Base-by-base conservation (phyloP, 2,888 invertebrate genomes). In the Agrotis ipsilon region DNA sequence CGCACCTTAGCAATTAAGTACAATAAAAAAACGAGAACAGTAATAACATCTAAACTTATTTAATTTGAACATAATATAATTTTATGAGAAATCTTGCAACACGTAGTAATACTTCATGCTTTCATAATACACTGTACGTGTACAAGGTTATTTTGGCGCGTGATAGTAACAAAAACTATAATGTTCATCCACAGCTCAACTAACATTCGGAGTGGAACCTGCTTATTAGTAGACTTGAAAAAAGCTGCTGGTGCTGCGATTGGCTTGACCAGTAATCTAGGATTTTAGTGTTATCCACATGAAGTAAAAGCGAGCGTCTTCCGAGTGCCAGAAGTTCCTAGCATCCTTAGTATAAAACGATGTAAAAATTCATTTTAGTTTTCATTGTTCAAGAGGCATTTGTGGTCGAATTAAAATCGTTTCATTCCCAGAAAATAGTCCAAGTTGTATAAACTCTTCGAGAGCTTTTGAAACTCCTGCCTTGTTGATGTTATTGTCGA, bases 31-130 rank as follows among this genome's bases (percentile, higher is more conserved):
- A 39, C 18, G 11, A 24, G 1, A 11, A 27, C 13, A 1, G 18
- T 13, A 54, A 16, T 57, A 16, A 51, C 4, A 45, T 16, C 45
- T n/a, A 55, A 63, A 43, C 57, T 24, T 63, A 63, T 55, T 55
- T 63, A 55, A 63, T 64, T 60, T 64, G 62, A 65, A 65, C 65
- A 65, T 9, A 13, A n/a, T n/a, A n/a, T n/a, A n/a, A n/a, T 39
- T 39, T 39, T 39, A 39, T 60, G 1, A 61, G 27, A 14, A 18
- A 27, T 18, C 46, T 65, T 5, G 5, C 18, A 46, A 18, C 14
- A 27, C 9, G 18, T 27, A 27, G 7, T 64, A 61, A 46, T 5
- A 32, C 21, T 51, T 51, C 21, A 16, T 14, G 51, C 51, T 1
- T 24, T 24, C 16, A 52, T 52, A 52, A 9, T 21, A 39, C 11